Evolutionary conservation across 2,888 invertebrate species (phyloP), one percentile per base, ranked within the genome.

Genomic region (Protonemura montana): DNA sequence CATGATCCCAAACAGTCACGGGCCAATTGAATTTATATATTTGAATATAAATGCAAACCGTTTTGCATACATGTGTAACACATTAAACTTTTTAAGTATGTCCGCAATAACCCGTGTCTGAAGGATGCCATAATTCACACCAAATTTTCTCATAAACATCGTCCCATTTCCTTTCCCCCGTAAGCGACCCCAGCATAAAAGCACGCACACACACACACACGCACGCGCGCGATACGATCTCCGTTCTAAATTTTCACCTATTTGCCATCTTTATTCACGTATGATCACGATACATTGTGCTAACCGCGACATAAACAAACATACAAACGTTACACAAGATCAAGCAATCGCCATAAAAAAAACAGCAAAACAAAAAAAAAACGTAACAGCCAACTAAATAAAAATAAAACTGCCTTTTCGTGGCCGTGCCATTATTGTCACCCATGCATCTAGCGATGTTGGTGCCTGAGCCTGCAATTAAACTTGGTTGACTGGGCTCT

Each of bases 31-130:
- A 59, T 59, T 59, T 59, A 10, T n/a, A n/a, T n/a, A n/a, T 59
- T 59, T 21, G 16, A 3, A 59, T 1, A 59, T 21, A 59, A 10
- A 59, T 10, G 35, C 1, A 59, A 59, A n/a, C n/a, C 59, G 59
- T 1, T 59, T 21, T 59, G 16, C 59, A n/a, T n/a, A n/a, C n/a
- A 21, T 59, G 59, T 59, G 59, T 59, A 59, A 59, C 21, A 59
- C 59, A 59, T 59, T 59, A 59, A 59, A 59, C 59, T 10, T 59
- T n/a, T 59, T 59, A 59, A 59, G 59, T 59, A 59, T 59, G 6
- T 59, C 59, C 59, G 59, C 59, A 59, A 59, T 59, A 59, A 59
- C 59, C 35, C 59, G 59, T 59, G 59, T 59, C 59, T 21, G 59
- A 41, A 41, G 41, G 41, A 41, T 41, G 6, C 59, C 16, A 59